phyloP scores from a whole-genome alignment of 1,140 invertebrate genomes.

The roundworm (Caenorhabditis elegans) region WBcel235 BX284602.5:7742001-7742500 shows the following conservation, averaged over 20 bases:
- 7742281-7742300: not conserved
- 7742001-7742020: not conserved
- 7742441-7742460: slow-evolving; percentile 15
- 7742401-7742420: not conserved
- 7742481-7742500: slow-evolving; percentile 2
- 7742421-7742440: slow-evolving; percentile 3
- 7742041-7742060: not conserved
- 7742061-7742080: not conserved
- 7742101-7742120: not conserved
- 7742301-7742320: slow-evolving; percentile 8
- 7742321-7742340: slow-evolving; percentile 15
- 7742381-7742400: not conserved
- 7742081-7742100: not conserved
- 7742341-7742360: slow-evolving; percentile 1
- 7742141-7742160: not conserved
- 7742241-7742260: not conserved
- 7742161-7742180: not conserved
- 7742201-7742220: not conserved
- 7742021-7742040: not conserved
- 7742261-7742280: not conserved
- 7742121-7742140: not conserved
- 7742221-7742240: not conserved
- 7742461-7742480: slow-evolving; percentile 15
- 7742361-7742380: slow-evolving; percentile 21
- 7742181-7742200: not conserved